Base-by-base conservation (phyloP, 2,888 invertebrate species). In the Beris morrisii region DNA sequence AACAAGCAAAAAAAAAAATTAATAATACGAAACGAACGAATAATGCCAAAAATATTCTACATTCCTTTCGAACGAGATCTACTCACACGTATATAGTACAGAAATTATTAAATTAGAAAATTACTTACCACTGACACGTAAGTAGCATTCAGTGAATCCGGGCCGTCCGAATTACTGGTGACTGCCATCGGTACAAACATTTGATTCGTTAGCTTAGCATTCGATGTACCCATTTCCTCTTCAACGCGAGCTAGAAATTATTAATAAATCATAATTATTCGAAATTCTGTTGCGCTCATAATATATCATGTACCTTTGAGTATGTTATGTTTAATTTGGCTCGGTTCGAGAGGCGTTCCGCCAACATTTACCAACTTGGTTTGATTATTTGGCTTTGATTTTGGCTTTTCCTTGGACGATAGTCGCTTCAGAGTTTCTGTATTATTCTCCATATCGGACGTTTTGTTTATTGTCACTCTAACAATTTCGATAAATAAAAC, bases 251-350 rank as follows among this genome's bases (percentile, higher is more conserved):
- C 89, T 87, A 71, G 4, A 75, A 70, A 73, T 59, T 52, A 52
- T 38, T 31, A 28, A 64, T 43, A 69, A 43, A 48, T 82, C 56
- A 83, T 81, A 71, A 82, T 83, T 5, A 83, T 81, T 73, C 83
- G 83, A 72, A 78, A 83, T 73, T 83, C 9, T 13, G 30, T 22
- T n/a, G 43, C 12, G 12, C 38, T 52, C n/a, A 1, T 22, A 22
- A 22, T 22, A 22, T 22, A 9, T 13, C 15, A 81, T 73, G 85
- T 85, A 81, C 93, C 93, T 85, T 97, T 97, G 64, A 96, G 83
- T 78, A 96, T 95, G 82, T 93, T 96, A 82, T 96, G 96, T 82
- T 96, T 97, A 69, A 96, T 86, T 77, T 95, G 92, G 71, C 94
- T 93, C 7, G 93, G 92, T 54, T 95, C 94, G 67, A 95, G 85